Evolutionary conservation across 1,140 invertebrate genomes (phyloP).

Genomic region (Anastrepha obliqua): DNA sequence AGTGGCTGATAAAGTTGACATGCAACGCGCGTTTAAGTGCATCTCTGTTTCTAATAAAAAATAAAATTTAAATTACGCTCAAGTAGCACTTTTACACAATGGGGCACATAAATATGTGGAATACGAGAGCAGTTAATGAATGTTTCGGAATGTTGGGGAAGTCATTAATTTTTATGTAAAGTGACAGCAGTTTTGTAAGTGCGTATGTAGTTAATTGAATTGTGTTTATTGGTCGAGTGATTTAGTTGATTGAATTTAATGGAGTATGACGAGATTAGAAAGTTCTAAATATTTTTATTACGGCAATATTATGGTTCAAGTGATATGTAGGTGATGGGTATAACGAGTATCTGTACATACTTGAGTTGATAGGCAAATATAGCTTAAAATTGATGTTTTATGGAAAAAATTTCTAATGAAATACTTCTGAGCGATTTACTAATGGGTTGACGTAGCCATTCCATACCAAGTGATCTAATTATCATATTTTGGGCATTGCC

Average conservation of each 20-base stretch:
- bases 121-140: too few relatives aligned
- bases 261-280: neutral
- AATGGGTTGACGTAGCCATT: too few relatives aligned
- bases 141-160: neutral
- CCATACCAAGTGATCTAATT: too few relatives aligned
- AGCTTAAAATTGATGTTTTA: neutral
- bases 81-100: neutral
- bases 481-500: too few relatives aligned
- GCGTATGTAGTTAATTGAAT: neutral
- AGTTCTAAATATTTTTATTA: neutral
- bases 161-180: neutral
- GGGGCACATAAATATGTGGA: neutral
- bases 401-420: too few relatives aligned
- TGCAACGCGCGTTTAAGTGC: constrained; percentile 3
- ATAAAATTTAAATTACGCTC: neutral
- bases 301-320: too few relatives aligned
- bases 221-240: neutral
- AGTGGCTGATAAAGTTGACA: neutral
- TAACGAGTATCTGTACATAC: too few relatives aligned
- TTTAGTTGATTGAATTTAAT: neutral
- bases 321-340: too few relatives aligned
- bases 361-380: neutral
- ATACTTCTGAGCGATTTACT: too few relatives aligned
- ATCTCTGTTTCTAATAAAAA: neutral
- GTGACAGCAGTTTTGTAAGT: neutral